These are phyloP conservation scores for Canis aureus DNA, from an alignment of 2,113 vertebrate species.

Conservation along the genomic window DNA sequence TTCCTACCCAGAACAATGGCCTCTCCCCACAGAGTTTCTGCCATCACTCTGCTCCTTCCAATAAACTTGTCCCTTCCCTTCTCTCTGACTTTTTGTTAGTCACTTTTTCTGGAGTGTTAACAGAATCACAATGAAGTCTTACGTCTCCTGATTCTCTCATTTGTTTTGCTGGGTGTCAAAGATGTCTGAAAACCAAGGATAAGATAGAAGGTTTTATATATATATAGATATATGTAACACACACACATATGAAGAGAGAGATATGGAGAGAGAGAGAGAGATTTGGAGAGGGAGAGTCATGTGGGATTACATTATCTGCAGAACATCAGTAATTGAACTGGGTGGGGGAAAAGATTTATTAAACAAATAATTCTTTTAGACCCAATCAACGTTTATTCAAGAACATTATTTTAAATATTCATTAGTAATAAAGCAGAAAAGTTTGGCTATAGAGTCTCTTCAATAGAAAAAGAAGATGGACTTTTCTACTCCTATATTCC, in stretches of 20 bases:
- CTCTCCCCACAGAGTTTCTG: not conserved
- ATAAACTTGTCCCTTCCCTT: not conserved
- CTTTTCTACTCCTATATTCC: slow-evolving; percentile 82
- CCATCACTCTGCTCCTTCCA: not conserved
- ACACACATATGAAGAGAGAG: not conserved
- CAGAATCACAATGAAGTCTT: not conserved
- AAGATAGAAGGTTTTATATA: not conserved
- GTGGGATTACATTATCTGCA: not conserved
- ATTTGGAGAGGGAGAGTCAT: not conserved
- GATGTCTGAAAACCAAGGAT: not conserved
- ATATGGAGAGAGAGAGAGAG: not conserved
- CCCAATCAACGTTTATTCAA: slow-evolving; percentile 73
- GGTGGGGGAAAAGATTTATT: slow-evolving; percentile 56
- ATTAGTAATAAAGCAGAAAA: slow-evolving; percentile 84
- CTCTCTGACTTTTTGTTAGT: not conserved
- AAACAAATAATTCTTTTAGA: slow-evolving; percentile 80
- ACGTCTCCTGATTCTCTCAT: not conserved
- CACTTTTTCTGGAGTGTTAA: not conserved
- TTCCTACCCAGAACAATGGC: not conserved
- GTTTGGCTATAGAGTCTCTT: slow-evolving; percentile 83
- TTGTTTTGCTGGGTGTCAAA: not conserved
- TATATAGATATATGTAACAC: no score
- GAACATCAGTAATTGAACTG: slow-evolving; percentile 43
- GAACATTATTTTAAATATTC: slow-evolving; percentile 76
- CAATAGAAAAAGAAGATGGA: slow-evolving; percentile 83